Base-by-base conservation (phyloP, 2,113 vertebrate species). In the Neolamprologus kungweensis region DNA sequence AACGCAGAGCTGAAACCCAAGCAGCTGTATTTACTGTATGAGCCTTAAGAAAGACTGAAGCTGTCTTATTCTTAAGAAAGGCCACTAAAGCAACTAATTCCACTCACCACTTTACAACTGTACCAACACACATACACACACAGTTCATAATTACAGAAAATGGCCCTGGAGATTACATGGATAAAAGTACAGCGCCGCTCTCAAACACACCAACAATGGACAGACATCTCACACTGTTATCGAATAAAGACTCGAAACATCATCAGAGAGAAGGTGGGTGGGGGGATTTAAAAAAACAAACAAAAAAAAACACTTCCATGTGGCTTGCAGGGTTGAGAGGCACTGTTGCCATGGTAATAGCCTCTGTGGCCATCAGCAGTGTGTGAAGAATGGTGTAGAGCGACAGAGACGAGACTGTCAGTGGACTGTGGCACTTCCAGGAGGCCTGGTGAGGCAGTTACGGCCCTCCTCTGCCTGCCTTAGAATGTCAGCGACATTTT, bases 301-400 rank as follows among this genome's bases (percentile, higher is more conserved):
- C 1, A 4, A 4, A 79, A 80, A 50, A 35, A 5, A 2, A 0
- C 14, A 10, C 54, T 80, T 54, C 55, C 23, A 85, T 78, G 10
- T 71, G 26, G 85, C 58, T 68, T 31, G 51, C 81, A 83, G 81
- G 60, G 80, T 90, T 82, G 82, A 89, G 82, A 86, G 9, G 14
- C n/a, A 19, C 84, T 78, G 92, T 95, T 94, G 86, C 89, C 92
- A 94, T 94, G 92, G 94, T 19, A 71, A 94, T 75, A 79, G 81
- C 71, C 71, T 88, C 75, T 7, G 19, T 90, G 58, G 85, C 55
- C 75, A 80, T 53, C 1, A 10, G 83, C 60, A 40, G 1, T 54
- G 79, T 80, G 85, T 81, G 84, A 65, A 79, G 33, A 75, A 71
- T 71, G 73, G 80, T 33, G 80, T 21, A 47, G 73, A 87, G 80